Percentiles rank a stretch among this genome's conserved stretches.
Conservation (phyloP, 2,113 vertebrate genomes). For the Anser brachyrhynchus region DNA sequence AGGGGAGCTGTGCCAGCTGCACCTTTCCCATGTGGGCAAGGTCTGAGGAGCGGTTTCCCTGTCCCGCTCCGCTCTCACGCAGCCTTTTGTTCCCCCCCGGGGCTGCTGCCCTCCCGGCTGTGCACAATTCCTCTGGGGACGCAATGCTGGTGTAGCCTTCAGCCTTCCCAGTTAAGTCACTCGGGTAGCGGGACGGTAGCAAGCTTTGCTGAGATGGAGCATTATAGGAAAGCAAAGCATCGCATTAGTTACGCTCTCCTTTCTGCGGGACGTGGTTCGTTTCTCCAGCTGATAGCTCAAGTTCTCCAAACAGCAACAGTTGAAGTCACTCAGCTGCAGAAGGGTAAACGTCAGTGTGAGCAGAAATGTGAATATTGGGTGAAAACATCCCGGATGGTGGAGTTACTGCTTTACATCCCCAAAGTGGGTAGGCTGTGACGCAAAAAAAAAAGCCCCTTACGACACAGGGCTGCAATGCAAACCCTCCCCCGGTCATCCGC, state of each 20-base stretch:
- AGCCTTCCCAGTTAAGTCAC: neutral
- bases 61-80: neutral
- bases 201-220: neutral
- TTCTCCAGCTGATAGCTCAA: neutral
- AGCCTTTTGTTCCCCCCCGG: neutral
- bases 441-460: neutral
- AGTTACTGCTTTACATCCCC: neutral
- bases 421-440: accelerated
- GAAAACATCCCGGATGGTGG: neutral
- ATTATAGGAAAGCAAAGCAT: neutral
- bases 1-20: constrained; percentile 28
- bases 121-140: neutral
- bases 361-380: neutral
- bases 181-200: neutral
- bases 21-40: neutral
- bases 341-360: neutral
- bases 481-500: neutral
- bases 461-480: accelerated
- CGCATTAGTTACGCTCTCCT: neutral
- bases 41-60: neutral
- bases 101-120: neutral
- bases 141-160: neutral
- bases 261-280: neutral
- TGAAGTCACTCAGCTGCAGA: neutral
- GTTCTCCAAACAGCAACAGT: neutral